phyloP scores from a whole-genome alignment of 2,113 vertebrate genomes.

The Tragelaphus strepsiceros region DNA sequence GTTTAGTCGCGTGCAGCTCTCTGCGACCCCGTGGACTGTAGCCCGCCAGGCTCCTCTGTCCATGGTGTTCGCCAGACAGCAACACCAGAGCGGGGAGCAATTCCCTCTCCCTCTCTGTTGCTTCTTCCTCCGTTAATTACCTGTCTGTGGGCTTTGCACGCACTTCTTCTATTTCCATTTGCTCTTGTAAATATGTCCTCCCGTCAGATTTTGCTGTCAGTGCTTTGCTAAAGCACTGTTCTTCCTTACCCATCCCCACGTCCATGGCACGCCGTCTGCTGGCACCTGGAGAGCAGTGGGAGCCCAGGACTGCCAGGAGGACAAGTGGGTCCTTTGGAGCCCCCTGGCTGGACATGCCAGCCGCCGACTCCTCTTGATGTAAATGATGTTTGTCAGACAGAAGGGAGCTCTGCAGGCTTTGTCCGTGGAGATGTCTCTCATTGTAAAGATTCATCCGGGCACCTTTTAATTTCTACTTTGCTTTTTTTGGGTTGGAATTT shows the following conservation, averaged over 20 bases:
- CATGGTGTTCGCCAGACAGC: not conserved
- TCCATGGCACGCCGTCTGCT: fast-evolving
- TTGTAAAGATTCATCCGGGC: not conserved
- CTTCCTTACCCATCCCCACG: not conserved
- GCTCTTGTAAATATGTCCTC: not conserved
- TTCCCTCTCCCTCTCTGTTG: not conserved
- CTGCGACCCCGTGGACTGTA: fast-evolving
- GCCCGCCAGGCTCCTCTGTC: not conserved
- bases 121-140: not conserved
- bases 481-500: not conserved
- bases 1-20: fast-evolving
- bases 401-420: not conserved
- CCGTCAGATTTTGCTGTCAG: not conserved
- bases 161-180: not conserved
- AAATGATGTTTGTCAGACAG: not conserved
- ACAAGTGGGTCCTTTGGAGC: fast-evolving
- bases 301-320: too few species aligned
- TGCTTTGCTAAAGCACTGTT: not conserved
- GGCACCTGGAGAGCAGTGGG: not conserved
- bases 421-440: not conserved
- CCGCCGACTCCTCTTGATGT: not conserved
- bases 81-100: fast-evolving
- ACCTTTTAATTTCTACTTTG: not conserved
- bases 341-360: not conserved
- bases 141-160: not conserved